Percentiles rank a stretch among this genome's conserved stretches.
phyloP scores from a whole-genome alignment of 2,113 vertebrate species.

The Grallaria varia region DNA sequence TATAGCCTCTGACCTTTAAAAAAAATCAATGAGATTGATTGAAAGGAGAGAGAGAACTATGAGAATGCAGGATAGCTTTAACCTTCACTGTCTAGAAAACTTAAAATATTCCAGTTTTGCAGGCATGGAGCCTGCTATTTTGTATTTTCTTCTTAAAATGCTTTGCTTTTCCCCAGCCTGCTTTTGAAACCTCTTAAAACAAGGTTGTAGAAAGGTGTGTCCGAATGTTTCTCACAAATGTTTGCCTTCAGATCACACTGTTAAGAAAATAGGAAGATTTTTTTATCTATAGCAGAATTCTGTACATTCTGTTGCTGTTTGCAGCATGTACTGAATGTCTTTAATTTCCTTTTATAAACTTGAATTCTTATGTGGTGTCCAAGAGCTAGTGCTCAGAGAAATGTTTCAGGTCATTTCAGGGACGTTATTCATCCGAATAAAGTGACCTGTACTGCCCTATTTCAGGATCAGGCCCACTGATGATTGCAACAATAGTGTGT shows the following conservation, averaged over 20 bases:
- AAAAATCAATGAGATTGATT: slow-evolving; percentile 89
- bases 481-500: neutral
- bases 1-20: slow-evolving; percentile 85
- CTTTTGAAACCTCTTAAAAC: slow-evolving; percentile 5
- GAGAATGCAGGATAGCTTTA: slow-evolving; percentile 78
- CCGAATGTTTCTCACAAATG: neutral
- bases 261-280: neutral
- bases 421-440: neutral
- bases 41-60: slow-evolving; percentile 78
- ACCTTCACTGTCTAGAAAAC: slow-evolving; percentile 76
- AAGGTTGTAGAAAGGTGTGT: neutral
- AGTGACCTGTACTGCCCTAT: neutral
- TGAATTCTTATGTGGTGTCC: neutral
- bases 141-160: slow-evolving; percentile 18
- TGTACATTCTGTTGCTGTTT: neutral
- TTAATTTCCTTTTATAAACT: neutral
- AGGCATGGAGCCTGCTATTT: neutral
- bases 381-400: neutral
- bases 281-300: neutral
- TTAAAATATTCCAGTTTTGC: slow-evolving; percentile 38
- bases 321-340: neutral
- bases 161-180: neutral
- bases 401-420: neutral
- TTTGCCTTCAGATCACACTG: neutral
- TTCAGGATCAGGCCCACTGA: neutral